These are phyloP conservation scores for Thamnophis sirtalis DNA, from an alignment of 2,113 vertebrate genomes.

Conservation along the genomic window DNA sequence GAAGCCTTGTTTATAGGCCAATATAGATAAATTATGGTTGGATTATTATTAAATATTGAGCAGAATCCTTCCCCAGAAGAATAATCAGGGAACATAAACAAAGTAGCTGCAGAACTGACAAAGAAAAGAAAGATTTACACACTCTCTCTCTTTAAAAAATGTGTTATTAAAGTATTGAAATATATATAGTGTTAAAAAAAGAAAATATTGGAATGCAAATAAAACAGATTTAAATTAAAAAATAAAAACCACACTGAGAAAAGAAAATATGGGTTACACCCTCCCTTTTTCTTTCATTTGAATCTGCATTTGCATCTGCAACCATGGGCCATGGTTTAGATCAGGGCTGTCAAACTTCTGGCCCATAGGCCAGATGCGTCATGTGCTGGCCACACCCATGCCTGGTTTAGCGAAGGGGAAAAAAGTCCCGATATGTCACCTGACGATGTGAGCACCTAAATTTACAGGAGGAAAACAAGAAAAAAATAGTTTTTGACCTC, in stretches of 20 bases:
- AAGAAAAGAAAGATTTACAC: background rate
- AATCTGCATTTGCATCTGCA: background rate
- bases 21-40: background rate
- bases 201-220: background rate
- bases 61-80: background rate
- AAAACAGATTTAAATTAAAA: background rate
- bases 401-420: no score
- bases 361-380: no score
- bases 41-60: background rate
- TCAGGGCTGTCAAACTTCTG: background rate
- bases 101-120: background rate
- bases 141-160: background rate
- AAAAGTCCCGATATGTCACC: no score
- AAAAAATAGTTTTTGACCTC: no score
- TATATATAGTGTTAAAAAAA: background rate
- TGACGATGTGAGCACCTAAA: no score
- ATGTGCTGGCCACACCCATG: no score
- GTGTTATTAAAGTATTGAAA: background rate
- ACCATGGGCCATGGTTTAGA: background rate
- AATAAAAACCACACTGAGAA: background rate
- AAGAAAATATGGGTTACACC: background rate
- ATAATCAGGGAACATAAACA: background rate
- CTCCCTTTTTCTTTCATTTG: background rate
- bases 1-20: background rate
- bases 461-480: no score